A percentile compares a stretch with the other conserved stretches of the same genome.
These are phyloP conservation scores for Nycticorax nycticorax DNA, from an alignment of 2,113 vertebrate species.

Conservation along the genomic window DNA sequence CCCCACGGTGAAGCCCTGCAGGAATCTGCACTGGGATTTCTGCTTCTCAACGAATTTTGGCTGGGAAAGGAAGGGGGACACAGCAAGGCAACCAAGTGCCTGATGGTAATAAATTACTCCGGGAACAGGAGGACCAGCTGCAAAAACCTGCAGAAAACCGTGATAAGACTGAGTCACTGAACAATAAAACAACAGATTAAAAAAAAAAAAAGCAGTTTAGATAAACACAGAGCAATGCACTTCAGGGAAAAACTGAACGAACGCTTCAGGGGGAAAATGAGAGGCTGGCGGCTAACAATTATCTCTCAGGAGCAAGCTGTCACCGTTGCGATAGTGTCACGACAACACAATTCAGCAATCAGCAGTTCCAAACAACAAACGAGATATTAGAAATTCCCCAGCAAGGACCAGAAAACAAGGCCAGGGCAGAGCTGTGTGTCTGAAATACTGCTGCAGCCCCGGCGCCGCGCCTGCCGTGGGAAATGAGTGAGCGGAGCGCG, in stretches of 20 bases:
- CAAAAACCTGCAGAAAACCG: background rate
- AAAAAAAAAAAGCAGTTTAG: background rate
- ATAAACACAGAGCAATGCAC: background rate
- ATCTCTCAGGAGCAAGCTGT: slow-evolving; percentile 36
- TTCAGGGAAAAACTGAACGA: background rate
- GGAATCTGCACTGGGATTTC: background rate
- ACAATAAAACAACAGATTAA: background rate
- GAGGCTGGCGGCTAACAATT: background rate
- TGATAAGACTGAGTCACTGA: background rate
- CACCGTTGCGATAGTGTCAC: background rate
- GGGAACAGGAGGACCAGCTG: background rate
- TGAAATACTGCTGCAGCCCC: background rate
- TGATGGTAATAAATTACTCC: background rate
- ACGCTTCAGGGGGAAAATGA: background rate
- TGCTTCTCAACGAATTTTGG: rapidly evolving
- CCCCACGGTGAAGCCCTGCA: background rate
- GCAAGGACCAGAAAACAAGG: background rate
- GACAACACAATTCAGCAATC: background rate
- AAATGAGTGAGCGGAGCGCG: rapidly evolving
- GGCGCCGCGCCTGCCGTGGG: background rate
- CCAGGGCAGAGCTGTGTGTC: rapidly evolving
- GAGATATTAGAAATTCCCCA: background rate
- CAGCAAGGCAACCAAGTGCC: no score
- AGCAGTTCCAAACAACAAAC: background rate
- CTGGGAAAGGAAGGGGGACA: background rate